Base-by-base conservation (phyloP, 2,797 vertebrate species). In the Argyrosomus regius region DNA sequence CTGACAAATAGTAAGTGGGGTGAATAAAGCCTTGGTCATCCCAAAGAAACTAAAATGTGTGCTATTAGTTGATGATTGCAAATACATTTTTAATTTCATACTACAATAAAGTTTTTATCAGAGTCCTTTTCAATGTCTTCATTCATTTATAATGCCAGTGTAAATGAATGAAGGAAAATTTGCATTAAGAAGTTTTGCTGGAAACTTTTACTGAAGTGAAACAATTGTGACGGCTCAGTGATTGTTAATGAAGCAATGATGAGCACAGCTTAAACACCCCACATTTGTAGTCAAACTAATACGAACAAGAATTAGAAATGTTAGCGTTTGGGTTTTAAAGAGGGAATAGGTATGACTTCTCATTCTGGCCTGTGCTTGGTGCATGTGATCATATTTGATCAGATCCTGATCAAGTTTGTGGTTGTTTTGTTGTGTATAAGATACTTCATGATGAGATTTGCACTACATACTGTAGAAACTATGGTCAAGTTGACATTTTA, bases 371-470 rank as follows among this genome's bases (percentile, higher is more conserved):
- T 84, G 86, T 89, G 86, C 79, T 82, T 78, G 77, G 26, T 90
- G 89, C 88, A 92, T 93, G 90, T 65, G 77, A 84, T 75, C 48
- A 58, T 58, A 81, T 75, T 74, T 61, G 76, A 73, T 60, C 46
- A 53, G 63, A 81, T 83, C 45, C 49, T 73, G 57, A 72, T 72
- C 53, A 64, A 46, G 56, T 84, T 28, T 78, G 77, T 87, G 45
- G 78, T 66, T 48, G 72, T 89, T 18, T 49, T 70, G 50, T 87
- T 80, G 76, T 54, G 75, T 83, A 45, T 83, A 41, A 85, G 31
- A 7, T 26, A 61, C 11, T 77, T 69, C 13, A 57, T 69, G 50
- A 84, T 89, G 88, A 85, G 89, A 93, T 88, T 87, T 94, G 87
- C 91, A 92, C 91, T 93, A 90, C 81, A 28, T 48, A 35, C 46